Evolutionary conservation across 2,888 invertebrate genomes (phyloP).

Genomic region (Cantharis rustica): DNA sequence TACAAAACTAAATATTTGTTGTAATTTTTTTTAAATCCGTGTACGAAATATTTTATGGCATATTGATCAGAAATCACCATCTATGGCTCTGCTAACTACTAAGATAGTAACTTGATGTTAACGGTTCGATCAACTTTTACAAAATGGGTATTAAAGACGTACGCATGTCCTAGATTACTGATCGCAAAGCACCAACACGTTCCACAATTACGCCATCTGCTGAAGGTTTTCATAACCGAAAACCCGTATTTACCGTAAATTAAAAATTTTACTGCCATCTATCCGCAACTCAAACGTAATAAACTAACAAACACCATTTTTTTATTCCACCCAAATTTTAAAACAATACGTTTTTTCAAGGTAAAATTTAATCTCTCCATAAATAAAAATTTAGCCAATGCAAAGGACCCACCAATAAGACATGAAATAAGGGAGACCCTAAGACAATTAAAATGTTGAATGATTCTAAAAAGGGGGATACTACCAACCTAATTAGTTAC

Average conservation of each 20-base stretch:
- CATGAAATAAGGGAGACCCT: too few species aligned
- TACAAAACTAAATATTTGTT: neutral
- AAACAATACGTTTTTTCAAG: too few species aligned
- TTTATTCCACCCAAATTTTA: too few species aligned
- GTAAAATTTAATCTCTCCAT: too few species aligned
- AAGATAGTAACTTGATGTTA: conserved; percentile 2
- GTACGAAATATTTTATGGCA: neutral
- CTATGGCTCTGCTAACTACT: neutral
- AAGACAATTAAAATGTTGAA: too few species aligned
- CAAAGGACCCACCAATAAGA: too few species aligned
- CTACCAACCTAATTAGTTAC: too few species aligned
- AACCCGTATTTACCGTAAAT: neutral
- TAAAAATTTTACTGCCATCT: neutral
- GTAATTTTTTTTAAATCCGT: neutral
- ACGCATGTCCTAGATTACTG: conserved; percentile 4
- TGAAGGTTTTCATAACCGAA: neutral
- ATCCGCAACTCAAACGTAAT: neutral
- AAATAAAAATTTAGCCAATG: too few species aligned
- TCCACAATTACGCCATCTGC: neutral
- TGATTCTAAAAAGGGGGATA: too few species aligned
- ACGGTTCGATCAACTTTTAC: conserved; percentile 3
- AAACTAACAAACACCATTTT: too few species aligned
- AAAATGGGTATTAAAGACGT: neutral
- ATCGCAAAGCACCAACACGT: neutral
- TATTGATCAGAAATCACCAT: neutral